These are phyloP conservation scores for Phodopus roborovskii DNA, from an alignment of 2,113 vertebrate species.

Conservation along the genomic window DNA sequence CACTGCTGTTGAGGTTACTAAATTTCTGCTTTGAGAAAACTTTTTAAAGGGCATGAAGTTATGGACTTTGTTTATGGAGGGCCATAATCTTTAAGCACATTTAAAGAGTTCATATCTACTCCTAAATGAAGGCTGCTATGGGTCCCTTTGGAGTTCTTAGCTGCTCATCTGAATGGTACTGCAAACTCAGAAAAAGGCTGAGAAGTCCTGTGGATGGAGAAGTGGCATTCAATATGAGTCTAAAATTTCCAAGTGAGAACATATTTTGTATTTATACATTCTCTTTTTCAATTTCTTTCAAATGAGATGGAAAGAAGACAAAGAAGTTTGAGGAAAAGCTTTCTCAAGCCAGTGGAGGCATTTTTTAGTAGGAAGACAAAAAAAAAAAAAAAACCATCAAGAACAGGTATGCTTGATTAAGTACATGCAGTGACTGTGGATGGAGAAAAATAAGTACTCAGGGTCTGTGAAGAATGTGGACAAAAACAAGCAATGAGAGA, in stretches of 20 bases:
- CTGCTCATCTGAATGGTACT: not conserved
- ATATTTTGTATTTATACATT: not conserved
- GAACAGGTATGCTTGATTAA: not conserved
- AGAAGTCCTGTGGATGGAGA: not conserved
- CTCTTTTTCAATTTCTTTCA: not conserved
- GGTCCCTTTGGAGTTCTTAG: not conserved
- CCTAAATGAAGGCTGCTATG: not conserved
- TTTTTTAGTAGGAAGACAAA: not conserved
- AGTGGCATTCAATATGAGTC: not conserved
- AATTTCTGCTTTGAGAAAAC: not conserved
- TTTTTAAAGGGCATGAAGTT: not conserved
- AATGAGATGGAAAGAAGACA: not conserved
- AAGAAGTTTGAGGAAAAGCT: not conserved
- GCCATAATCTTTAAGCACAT: not conserved
- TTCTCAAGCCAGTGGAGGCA: not conserved
- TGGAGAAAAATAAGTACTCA: not conserved
- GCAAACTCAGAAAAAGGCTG: not conserved
- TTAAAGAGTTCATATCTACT: not conserved
- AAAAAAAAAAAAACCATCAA: not conserved
- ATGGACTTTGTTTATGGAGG: conserved; percentile 1
- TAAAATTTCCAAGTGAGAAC: not conserved
- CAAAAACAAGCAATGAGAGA: not conserved
- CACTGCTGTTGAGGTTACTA: not conserved
- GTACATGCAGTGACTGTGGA: not conserved
- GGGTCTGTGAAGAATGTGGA: not conserved